phyloP scores from a whole-genome alignment of 2,888 invertebrate species.

The Tridacna crocea region DNA sequence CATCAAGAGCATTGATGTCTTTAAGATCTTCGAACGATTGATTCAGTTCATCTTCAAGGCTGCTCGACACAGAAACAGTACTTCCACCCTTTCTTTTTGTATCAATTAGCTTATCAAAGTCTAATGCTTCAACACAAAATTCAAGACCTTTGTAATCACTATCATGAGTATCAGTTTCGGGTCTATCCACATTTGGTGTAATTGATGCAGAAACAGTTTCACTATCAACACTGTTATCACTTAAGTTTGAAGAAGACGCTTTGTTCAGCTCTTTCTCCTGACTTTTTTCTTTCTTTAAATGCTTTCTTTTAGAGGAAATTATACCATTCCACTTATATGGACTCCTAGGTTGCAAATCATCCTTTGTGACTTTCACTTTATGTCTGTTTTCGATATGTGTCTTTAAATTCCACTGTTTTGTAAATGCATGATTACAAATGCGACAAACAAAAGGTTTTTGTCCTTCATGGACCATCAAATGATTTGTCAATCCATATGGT shows the following conservation, averaged over 20 bases:
- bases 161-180: conserved; percentile 1
- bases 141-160: conserved; percentile 12
- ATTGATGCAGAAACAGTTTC: conserved; percentile 13
- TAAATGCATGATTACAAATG: conserved; percentile 58
- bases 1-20: conserved; percentile 47
- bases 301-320: conserved; percentile 12
- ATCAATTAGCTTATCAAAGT: conserved; percentile 15
- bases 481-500: conserved; percentile 55
- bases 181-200: conserved; percentile 7
- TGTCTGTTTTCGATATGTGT: conserved; percentile 58
- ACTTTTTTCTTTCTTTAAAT: conserved; percentile 2
- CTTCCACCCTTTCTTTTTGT: conserved; percentile 17
- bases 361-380: conserved; percentile 51
- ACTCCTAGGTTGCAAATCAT: conserved; percentile 45
- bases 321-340: conserved; percentile 44
- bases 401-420: conserved; percentile 60
- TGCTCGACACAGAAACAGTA: conserved; percentile 11
- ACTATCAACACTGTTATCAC: conserved; percentile 16
- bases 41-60: conserved; percentile 2
- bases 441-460: conserved; percentile 57
- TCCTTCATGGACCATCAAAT: conserved; percentile 62
- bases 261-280: background rate
- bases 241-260: background rate
- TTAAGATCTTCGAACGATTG: conserved; percentile 31
- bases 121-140: conserved; percentile 22